phyloP scores from a whole-genome alignment of 2,797 vertebrate genomes.

The Myripristis jacobus region DNA sequence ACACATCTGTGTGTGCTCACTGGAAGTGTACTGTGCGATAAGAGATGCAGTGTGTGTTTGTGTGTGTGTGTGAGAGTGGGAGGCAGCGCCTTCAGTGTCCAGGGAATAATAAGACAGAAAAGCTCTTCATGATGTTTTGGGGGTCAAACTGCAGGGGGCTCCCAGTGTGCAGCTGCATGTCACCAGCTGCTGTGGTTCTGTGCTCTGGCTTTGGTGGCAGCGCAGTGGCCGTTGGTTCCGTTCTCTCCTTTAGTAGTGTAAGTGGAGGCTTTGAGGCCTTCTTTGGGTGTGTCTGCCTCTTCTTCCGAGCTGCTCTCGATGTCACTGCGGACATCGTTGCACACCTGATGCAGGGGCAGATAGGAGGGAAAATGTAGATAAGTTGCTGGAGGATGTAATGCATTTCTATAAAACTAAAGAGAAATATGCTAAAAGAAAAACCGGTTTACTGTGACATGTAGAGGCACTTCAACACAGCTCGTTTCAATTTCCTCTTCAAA shows the following conservation, averaged over 20 bases:
- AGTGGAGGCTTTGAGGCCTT: slow-evolving; percentile 67
- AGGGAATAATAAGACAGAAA: slow-evolving; percentile 9
- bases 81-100: slow-evolving; percentile 16
- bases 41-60: background rate
- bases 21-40: slow-evolving; percentile 17
- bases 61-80: slow-evolving; percentile 2
- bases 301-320: slow-evolving; percentile 98
- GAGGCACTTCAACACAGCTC: too few species aligned
- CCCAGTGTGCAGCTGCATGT: slow-evolving; percentile 28
- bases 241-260: slow-evolving; percentile 85
- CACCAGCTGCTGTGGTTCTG: slow-evolving; percentile 80
- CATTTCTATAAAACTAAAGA: slow-evolving; percentile 15
- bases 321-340: slow-evolving; percentile 96
- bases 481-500: too few species aligned
- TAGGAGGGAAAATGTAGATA: background rate
- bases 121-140: slow-evolving; percentile 14
- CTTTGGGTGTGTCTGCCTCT: slow-evolving; percentile 75
- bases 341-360: slow-evolving; percentile 84
- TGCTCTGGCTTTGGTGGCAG: slow-evolving; percentile 75
- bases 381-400: slow-evolving; percentile 26
- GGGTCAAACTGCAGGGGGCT: slow-evolving; percentile 42
- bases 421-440: background rate
- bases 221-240: slow-evolving; percentile 88
- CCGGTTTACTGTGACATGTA: too few species aligned
- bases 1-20: slow-evolving; percentile 8